Base-by-base conservation (phyloP, 2,113 vertebrate genomes). In the Passer montanus region DNA sequence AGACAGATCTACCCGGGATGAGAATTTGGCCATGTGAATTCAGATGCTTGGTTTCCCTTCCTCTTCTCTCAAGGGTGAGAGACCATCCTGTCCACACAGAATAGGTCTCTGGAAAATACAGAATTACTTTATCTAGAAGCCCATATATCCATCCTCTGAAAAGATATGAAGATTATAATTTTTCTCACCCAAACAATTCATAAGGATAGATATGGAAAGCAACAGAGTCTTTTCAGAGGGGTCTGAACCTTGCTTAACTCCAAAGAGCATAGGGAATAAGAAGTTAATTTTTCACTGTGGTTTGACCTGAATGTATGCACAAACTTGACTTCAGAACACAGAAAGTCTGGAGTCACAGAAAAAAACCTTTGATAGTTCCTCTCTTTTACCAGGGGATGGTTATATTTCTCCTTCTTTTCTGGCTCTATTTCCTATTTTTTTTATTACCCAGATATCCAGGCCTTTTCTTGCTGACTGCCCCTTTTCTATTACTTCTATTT, bases 401-500 rank as follows among this genome's bases (percentile, higher is more conserved):
- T 2, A 0, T 35, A n/a, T 53, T 47, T 30, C 21, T 78, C 5
- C 5, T 4, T 24, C 7, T 64, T 13, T 55, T 78, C 18, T 88
- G 5, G 2, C 7, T 70, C 31, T 56, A 11, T 62, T 66, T 66
- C 5, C 4, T 20, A 6, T 76, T 58, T 37, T 58, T 58, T 59
- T 43, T 13, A 33, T 59, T 28, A 73, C 4, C 4, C n/a, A 17
- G 23, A 3, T 68, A 72, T 68, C 28, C 35, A 67, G 7, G 11
- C 11, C 2, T 81, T 77, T 80, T 90, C 35, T 55, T 30, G 3
- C 21, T 89, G 7, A n/a, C 53, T 72, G 7, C 5, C 9, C n/a
- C 22, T 75, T 90, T 74, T 77, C 20, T 90, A 30, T 84, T 53
- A 35, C 31, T 92, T 89, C 72, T 90, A 44, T 78, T 90, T 92